These are phyloP conservation scores for Microcebus griseorufus DNA, from an alignment of 2,113 vertebrate genomes.

Conservation along the genomic window DNA sequence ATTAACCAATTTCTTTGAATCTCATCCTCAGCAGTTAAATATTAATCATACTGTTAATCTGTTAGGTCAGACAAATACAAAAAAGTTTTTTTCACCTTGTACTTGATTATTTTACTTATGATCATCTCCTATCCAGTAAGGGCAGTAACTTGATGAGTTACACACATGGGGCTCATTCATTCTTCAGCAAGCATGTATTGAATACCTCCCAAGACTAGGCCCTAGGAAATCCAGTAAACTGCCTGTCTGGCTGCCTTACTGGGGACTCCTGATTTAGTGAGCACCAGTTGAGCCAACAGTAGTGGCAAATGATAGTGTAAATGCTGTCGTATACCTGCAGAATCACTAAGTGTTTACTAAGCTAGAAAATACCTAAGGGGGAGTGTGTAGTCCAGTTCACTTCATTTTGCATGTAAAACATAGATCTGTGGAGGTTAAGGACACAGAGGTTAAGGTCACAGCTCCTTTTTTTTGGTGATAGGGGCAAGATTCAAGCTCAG, in stretches of 20 bases:
- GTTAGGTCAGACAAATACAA: background rate
- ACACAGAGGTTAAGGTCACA: too few relatives aligned
- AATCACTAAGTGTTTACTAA: background rate
- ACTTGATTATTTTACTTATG: background rate
- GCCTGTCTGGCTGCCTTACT: background rate
- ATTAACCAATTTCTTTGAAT: background rate
- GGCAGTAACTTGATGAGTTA: background rate
- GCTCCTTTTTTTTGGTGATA: background rate
- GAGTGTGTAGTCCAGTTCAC: background rate
- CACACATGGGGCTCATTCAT: background rate
- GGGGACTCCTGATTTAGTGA: background rate
- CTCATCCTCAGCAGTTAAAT: background rate
- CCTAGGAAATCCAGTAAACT: background rate
- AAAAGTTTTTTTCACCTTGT: constrained; percentile 7
- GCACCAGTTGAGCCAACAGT: background rate
- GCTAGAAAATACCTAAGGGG: background rate
- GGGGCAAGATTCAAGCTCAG: background rate
- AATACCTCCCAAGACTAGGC: background rate
- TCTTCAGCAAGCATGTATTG: background rate
- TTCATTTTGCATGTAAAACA: background rate
- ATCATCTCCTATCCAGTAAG: background rate
- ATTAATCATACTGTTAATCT: background rate
- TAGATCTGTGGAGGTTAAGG: background rate
- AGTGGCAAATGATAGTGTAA: background rate
- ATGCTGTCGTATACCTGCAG: background rate